These are phyloP conservation scores for Hipposideros armiger DNA, from an alignment of 2,113 vertebrate genomes.

Conservation along the genomic window DNA sequence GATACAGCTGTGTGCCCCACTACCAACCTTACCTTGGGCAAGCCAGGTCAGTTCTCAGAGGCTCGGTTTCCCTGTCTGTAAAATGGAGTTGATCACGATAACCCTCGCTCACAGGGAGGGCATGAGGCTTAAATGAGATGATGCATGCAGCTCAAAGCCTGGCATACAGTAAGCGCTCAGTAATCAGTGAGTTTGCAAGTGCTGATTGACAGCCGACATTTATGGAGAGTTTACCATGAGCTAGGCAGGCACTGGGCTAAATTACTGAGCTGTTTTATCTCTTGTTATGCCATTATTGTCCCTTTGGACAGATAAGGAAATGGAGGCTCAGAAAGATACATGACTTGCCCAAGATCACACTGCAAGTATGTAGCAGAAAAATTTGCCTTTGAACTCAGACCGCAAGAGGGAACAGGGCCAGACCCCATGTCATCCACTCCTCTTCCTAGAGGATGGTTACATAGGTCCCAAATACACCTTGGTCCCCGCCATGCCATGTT, in stretches of 20 bases:
- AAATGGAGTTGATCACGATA: not conserved
- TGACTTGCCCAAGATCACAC: not conserved
- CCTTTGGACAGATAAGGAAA: not conserved
- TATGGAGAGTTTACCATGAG: not conserved
- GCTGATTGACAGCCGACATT: not conserved
- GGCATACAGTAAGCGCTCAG: not conserved
- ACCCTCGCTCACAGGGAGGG: not conserved
- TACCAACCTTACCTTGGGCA: not conserved
- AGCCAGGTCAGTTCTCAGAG: not conserved
- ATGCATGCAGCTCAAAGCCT: not conserved
- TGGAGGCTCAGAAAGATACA: not conserved
- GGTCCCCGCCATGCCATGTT: rapidly evolving
- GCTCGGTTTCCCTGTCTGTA: not conserved
- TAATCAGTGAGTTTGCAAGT: not conserved
- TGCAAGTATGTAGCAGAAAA: not conserved
- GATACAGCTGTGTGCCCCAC: not conserved
- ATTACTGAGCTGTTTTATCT: not conserved
- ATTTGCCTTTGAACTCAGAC: not conserved
- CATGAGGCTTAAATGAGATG: not conserved
- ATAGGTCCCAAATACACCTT: not conserved
- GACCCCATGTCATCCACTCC: rapidly evolving
- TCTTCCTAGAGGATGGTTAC: not conserved
- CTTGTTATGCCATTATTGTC: not conserved
- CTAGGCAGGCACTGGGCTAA: not conserved
- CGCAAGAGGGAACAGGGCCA: not conserved